Evolutionary conservation across 2,113 vertebrate species (phyloP).

Genomic region (Notechis scutatus): DNA sequence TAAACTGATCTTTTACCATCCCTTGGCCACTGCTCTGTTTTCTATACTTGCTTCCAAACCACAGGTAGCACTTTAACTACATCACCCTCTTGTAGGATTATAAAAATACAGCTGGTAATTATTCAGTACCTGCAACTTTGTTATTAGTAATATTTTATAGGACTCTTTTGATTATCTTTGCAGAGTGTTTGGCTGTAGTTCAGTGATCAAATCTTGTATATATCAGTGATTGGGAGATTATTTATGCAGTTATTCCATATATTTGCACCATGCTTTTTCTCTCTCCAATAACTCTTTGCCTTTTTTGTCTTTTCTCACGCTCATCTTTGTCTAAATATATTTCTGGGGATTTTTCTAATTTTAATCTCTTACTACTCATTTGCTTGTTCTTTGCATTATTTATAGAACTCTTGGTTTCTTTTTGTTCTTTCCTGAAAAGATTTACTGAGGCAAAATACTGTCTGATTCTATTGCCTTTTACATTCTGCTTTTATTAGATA

Average conservation of each 20-base stretch:
- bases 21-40: not conserved
- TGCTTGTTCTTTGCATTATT: not conserved
- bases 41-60: not conserved
- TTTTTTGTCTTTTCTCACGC: not conserved
- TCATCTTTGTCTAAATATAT: not conserved
- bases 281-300: not conserved
- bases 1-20: not conserved
- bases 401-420: not conserved
- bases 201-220: not conserved
- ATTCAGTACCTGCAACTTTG: not conserved
- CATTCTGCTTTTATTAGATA: not conserved
- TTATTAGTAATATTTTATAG: not conserved
- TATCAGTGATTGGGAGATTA: not conserved
- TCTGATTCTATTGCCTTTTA: not conserved
- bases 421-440: not conserved
- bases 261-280: not conserved
- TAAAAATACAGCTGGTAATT: not conserved
- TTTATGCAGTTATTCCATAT: not conserved
- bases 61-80: not conserved
- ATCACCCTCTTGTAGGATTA: not conserved
- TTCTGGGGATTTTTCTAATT: not conserved
- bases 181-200: not conserved
- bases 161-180: not conserved
- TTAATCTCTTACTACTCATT: not conserved
- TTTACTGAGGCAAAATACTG: not conserved